Evolutionary conservation across 2,888 invertebrate genomes (phyloP), one percentile per base, ranked within the genome.

Genomic region (Dryobotodes eremita): DNA sequence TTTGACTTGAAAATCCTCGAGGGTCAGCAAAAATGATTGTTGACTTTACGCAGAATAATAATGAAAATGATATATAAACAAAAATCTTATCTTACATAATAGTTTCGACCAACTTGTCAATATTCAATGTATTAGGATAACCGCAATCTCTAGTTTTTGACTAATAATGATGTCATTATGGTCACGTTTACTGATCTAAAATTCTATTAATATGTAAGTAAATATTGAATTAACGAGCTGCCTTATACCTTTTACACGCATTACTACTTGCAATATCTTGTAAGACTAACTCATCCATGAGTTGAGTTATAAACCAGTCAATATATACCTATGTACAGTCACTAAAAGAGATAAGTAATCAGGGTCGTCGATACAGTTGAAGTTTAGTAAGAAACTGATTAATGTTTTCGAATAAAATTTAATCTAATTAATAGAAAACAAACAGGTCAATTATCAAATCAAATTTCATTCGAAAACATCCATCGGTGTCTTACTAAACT

Each of bases 101-200:
- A 42, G 42, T 8, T 71, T 61, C n/a, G 64, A 74, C 31, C 23
- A 65, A 1, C 8, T 23, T 26, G 48, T 55, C 61, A 71, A 68
- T 17, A 71, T 1, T 23, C 6, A n/a, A 26, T 20, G 6, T 48
- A 31, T 65, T 15, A 59, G 50, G 57, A 80, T 71, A 80, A 62
- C 17, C 61, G 6, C 71, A 48, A 71, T 71, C 31, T 62, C 15
- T 57, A 42, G 48, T 62, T 42, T 46, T 55, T n/a, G 10, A 15
- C 17, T 5, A 55, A 55, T 17, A 36, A 62, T 82, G 78, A 82
- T 71, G 78, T 73, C 72, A 82, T 72, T 26, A 36, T 53, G 0
- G 8, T 23, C 23, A 55, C 46, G 53, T 78, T 72, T 78, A 71
- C 76, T 42, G 5, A 53, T 20, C 53, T 20, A 71, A 13, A 59